phyloP scores from a whole-genome alignment of 2,113 vertebrate genomes.

The Rhabdornis inornatus region DNA sequence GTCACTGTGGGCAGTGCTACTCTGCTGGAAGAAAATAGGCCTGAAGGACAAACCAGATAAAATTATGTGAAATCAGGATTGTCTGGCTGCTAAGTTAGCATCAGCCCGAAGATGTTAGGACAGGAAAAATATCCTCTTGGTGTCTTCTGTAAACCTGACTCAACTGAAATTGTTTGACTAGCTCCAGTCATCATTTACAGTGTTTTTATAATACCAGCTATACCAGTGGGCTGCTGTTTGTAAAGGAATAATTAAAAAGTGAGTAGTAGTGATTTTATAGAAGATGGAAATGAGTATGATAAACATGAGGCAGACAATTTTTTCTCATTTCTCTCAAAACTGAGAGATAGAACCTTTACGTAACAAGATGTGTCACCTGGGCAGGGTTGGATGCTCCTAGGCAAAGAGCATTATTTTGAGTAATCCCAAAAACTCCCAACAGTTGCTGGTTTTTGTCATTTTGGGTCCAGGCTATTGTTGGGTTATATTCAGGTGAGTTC shows the following conservation, averaged over 20 bases:
- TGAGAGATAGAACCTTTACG: not conserved
- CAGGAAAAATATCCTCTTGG: not conserved
- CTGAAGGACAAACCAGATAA: not conserved
- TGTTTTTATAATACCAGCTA: not conserved
- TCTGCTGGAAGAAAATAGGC: not conserved
- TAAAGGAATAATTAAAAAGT: not conserved
- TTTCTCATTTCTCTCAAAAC: not conserved
- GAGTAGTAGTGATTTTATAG: not conserved
- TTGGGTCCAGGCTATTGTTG: not conserved
- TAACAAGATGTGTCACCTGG: not conserved
- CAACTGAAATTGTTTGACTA: not conserved
- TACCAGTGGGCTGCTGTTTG: not conserved
- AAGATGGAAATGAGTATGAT: not conserved
- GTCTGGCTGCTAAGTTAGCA: not conserved
- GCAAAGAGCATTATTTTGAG: not conserved
- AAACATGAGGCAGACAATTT: not conserved
- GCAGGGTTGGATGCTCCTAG: not conserved
- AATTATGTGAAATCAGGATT: not conserved
- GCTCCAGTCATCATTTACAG: not conserved
- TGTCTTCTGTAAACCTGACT: not conserved
- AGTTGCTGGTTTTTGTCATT: rapidly evolving
- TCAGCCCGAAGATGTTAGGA: not conserved
- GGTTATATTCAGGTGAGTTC: not conserved
- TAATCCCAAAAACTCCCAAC: not conserved
- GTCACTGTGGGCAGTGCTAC: not conserved